Evolutionary conservation across 2,113 vertebrate genomes (phyloP).

Genomic region (Donacobius atricapilla): DNA sequence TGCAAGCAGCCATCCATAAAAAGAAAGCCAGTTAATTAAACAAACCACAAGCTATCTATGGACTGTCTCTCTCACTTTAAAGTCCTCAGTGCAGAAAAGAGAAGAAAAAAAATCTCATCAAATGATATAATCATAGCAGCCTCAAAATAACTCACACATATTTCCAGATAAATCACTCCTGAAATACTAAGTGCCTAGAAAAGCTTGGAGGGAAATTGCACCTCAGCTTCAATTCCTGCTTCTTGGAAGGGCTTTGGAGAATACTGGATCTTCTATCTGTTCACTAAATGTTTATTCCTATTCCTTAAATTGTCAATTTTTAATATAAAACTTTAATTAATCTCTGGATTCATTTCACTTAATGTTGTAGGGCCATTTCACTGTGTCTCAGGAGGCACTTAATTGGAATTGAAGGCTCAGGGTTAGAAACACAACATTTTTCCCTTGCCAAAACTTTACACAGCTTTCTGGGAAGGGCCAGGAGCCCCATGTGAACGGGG

Average conservation of each 20-base stretch:
- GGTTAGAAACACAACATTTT: constrained; percentile 22
- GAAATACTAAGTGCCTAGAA: constrained; percentile 51
- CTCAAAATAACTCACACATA: constrained; percentile 61
- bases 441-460: background rate
- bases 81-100: constrained; percentile 46
- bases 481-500: background rate
- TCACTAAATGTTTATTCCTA: constrained; percentile 12
- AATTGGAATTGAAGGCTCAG: constrained; percentile 12
- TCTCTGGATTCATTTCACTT: constrained; percentile 31
- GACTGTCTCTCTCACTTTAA: constrained; percentile 60
- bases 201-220: constrained; percentile 36
- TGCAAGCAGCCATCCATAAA: constrained; percentile 65
- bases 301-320: constrained; percentile 7
- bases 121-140: constrained; percentile 66
- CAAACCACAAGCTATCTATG: constrained; percentile 55
- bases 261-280: background rate
- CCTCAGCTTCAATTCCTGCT: constrained; percentile 6
- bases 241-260: constrained; percentile 9
- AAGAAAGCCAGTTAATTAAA: constrained; percentile 62
- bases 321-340: constrained; percentile 54
- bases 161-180: constrained; percentile 62
- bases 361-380: background rate
- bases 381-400: background rate
- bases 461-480: background rate
- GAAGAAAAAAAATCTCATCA: constrained; percentile 59